Evolutionary conservation across 1,140 invertebrate genomes (phyloP).

Genomic region (Forficula auricularia): DNA sequence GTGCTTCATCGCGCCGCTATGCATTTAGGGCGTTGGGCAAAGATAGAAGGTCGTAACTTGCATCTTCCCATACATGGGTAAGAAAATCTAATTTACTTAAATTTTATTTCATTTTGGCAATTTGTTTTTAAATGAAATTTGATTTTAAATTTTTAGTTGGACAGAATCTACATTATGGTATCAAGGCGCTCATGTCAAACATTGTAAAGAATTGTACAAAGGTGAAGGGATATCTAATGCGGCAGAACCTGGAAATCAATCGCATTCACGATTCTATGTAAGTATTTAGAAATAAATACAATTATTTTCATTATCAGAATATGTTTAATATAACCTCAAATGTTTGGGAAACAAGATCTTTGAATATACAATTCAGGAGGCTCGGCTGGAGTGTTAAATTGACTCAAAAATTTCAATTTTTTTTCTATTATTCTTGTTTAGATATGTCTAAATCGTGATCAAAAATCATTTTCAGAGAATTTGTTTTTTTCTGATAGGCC

Average conservation of each 20-base stretch:
- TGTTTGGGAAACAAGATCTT: too few species aligned
- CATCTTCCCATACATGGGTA: constrained; percentile 40
- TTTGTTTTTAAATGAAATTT: too few species aligned
- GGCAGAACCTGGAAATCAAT: constrained; percentile 65
- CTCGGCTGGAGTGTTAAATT: too few species aligned
- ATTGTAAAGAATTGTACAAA: constrained; percentile 60
- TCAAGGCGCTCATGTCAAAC: constrained; percentile 59
- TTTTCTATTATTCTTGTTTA: too few species aligned
- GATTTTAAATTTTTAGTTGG: constrained; percentile 33
- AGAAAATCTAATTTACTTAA: constrained; percentile 14
- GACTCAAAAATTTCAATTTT: too few species aligned
- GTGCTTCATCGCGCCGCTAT: constrained; percentile 70
- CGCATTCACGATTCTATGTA: constrained; percentile 71
- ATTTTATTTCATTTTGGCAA: too few species aligned
- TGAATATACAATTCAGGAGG: too few species aligned
- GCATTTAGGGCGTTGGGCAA: constrained; percentile 75
- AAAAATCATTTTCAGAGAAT: too few species aligned
- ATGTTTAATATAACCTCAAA: too few species aligned
- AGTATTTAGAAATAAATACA: constrained; percentile 27
- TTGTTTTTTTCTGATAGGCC: too few species aligned
- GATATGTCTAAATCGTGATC: too few species aligned
- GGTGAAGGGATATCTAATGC: constrained; percentile 51
- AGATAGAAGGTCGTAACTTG: constrained; percentile 42
- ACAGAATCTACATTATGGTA: constrained; percentile 54
- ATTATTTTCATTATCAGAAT: too few species aligned